Base-by-base conservation (phyloP, 2,797 vertebrate genomes). In the Linurgus olivaceus region DNA sequence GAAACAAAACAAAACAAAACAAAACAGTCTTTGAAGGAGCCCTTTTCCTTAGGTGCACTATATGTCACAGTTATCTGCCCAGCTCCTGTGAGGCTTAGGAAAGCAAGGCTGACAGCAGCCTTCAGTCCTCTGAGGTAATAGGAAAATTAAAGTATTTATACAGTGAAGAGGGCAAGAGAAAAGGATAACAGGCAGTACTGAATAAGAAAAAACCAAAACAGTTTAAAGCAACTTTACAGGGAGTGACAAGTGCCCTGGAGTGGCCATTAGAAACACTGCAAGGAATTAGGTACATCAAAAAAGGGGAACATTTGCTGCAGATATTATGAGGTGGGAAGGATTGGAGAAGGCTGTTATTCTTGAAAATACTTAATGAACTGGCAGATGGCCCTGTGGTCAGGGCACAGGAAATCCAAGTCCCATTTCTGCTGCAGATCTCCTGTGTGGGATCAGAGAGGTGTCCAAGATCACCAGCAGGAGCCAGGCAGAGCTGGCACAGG, bases 261-360 rank as follows among this genome's bases (percentile, higher is more conserved):
- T 88, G 51, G 75, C 93, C 82, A 72, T 93, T 93, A 96, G 82
- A 29, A 52, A 78, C 35, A 9, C 38, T 81, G 62, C 58, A 75
- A 75, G 37, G 58, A 88, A 95, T 55, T 44, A 88, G 44, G 78
- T 63, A 80, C 55, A 68, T 88, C 50, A 78, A 87, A 83, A 79
- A 86, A 51, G 19, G 24, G 29, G 29, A 88, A 91, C 7, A 80
- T 93, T 95, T 93, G 57, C 50, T 92, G 68, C 75, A 93, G 95
- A 91, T 94, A 93, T 66, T 94, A 90, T 31, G 82, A 86, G 58
- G 62, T 88, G 62, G 62, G 85, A 90, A 90, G 70, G 65, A 91
- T 0, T 86, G 80, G 54, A 90, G 44, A 51, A 93, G 55, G 72
- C 63, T 91, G 47, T 81, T 92, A 66, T 81, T 90, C 79, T 78